A percentile compares a stretch with the other conserved stretches of the same genome.
Evolutionary conservation across 2,888 invertebrate species (phyloP).

Genomic region (Noctua pronuba): DNA sequence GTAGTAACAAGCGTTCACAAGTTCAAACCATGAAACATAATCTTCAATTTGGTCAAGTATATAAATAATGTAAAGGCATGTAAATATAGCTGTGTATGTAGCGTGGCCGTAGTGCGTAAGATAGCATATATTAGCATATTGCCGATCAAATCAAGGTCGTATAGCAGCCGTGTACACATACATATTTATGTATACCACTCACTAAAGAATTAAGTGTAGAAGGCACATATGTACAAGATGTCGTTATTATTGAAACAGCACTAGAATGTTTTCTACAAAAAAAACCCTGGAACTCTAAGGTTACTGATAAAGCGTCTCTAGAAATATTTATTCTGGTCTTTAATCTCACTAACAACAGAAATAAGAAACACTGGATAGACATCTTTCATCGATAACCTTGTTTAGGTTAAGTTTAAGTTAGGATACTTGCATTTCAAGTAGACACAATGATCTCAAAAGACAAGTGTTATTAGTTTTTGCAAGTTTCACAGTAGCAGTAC

Average conservation of each 20-base stretch:
- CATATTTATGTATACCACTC: slow-evolving; percentile 50
- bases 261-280: background rate
- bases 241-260: background rate
- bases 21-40: slow-evolving; percentile 44
- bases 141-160: slow-evolving; percentile 77
- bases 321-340: background rate
- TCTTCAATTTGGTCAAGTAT: slow-evolving; percentile 59
- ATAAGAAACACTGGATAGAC: background rate
- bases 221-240: slow-evolving; percentile 20
- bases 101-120: slow-evolving; percentile 56
- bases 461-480: background rate
- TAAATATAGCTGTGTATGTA: slow-evolving; percentile 50
- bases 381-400: background rate
- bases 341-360: background rate
- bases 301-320: background rate
- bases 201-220: slow-evolving; percentile 44
- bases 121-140: slow-evolving; percentile 73
- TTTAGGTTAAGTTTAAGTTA: background rate
- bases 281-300: background rate
- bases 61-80: slow-evolving; percentile 51
- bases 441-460: background rate
- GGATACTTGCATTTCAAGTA: background rate
- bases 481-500: background rate
- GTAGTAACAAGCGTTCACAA: slow-evolving; percentile 34
- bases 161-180: slow-evolving; percentile 55